Evolutionary conservation across 2,888 invertebrate genomes (phyloP), one percentile per base, ranked within the genome.

Genomic region (Drosophila lutescens): DNA sequence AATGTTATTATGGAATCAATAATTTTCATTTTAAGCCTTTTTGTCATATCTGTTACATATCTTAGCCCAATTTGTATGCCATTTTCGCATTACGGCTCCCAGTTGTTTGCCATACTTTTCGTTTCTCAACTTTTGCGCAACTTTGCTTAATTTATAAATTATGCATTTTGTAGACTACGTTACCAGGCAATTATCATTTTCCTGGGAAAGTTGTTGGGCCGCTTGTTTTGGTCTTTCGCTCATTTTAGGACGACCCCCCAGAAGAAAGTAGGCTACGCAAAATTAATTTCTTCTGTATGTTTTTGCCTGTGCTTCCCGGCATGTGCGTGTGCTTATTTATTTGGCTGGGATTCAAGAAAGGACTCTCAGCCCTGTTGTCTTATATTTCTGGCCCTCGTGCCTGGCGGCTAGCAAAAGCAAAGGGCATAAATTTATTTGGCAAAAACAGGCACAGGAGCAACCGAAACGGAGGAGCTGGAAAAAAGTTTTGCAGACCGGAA

Each of bases 141-240:
- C 63, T 67, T 74, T 62, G 75, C 80, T 81, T 80, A 77, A 89
- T 79, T 82, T 83, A 89, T 90, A 90, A 90, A 91, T 90, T 83
- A 90, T 90, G 90, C 89, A 91, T 88, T 84, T 77, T 76, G 65
- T 69, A 55, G 62, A 74, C 75, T 79, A 70, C 86, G 80, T 80
- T 83, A 68, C 74, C 66, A 66, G 78, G 83, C 89, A 89, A 90
- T 90, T 89, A 90, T 88, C 85, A 89, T 90, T 90, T 88, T 74
- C 80, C 77, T 86, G 73, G 75, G 74, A 69, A 49, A 49, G 49
- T 44, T 54, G 65, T 44, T 50, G 46, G 34, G 47, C 40, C 26
- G 43, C 61, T 56, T 46, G 68, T 68, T 54, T 55, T 17, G 38
- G 61, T 41, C 38, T 17, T 36, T 56, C 36, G 73, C 44, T 57